Evolutionary conservation across 2,113 vertebrate species (phyloP).

Genomic region (Hemibagrus wyckioides): DNA sequence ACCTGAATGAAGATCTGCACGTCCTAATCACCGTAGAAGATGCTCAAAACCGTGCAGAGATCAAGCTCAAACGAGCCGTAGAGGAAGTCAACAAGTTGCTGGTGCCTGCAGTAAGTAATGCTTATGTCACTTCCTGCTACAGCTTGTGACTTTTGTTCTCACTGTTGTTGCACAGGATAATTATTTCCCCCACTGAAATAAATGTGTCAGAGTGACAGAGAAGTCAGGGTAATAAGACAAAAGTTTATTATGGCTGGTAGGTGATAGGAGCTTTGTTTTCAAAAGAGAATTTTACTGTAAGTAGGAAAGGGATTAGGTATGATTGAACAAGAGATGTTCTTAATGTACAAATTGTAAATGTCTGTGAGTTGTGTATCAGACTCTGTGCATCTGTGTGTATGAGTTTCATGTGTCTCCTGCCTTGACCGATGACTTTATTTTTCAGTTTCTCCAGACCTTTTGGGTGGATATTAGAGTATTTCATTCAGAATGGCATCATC

Average conservation of each 20-base stretch:
- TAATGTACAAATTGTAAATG: neutral
- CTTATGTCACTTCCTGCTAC: slow-evolving; percentile 31
- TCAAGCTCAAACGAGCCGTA: slow-evolving; percentile 87
- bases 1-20: slow-evolving; percentile 89
- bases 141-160: slow-evolving; percentile 6
- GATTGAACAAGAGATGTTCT: neutral
- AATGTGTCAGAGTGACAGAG: slow-evolving; percentile 21
- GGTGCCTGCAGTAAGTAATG: slow-evolving; percentile 85
- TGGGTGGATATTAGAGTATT: slow-evolving; percentile 32
- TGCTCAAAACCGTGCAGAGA: slow-evolving; percentile 87
- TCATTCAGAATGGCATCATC: slow-evolving; percentile 37
- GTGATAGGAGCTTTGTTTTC: neutral
- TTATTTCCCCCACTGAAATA: slow-evolving; percentile 16
- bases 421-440: slow-evolving; percentile 22
- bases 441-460: neutral
- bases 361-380: neutral
- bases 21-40: slow-evolving; percentile 92
- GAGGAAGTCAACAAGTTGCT: slow-evolving; percentile 89
- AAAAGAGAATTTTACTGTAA: neutral
- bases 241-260: neutral
- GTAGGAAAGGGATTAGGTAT: neutral
- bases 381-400: neutral
- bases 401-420: neutral
- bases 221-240: neutral
- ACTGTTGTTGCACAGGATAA: neutral